Percentiles rank a stretch among this genome's conserved stretches.
Evolutionary conservation across 2,888 invertebrate genomes (phyloP).

Genomic region (Agriopis marginaria): DNA sequence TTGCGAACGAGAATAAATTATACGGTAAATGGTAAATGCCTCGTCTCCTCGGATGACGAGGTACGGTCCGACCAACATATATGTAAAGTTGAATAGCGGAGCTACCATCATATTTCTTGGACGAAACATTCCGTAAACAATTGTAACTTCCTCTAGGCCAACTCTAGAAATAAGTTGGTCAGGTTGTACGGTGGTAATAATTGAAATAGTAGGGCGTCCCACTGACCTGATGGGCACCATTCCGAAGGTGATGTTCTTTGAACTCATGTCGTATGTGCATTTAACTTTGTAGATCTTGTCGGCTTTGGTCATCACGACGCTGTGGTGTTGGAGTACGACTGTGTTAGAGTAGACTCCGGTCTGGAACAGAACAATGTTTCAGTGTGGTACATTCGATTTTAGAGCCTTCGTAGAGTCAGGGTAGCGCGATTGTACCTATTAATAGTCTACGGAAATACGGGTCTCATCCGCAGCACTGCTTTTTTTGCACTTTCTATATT

Average conservation of each 20-base stretch:
- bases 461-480: too few species aligned
- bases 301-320: slow-evolving; percentile 98
- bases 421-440: too few species aligned
- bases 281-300: slow-evolving; percentile 98
- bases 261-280: slow-evolving; percentile 98
- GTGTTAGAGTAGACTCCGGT: slow-evolving; percentile 97
- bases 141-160: background rate
- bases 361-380: slow-evolving; percentile 81
- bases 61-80: slow-evolving; percentile 16
- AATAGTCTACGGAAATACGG: too few species aligned
- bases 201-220: slow-evolving; percentile 42
- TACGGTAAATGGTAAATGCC: slow-evolving; percentile 52
- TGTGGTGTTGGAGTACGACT: slow-evolving; percentile 97
- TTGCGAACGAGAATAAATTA: slow-evolving; percentile 61
- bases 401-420: too few species aligned
- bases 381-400: background rate
- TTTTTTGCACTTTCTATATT: too few species aligned
- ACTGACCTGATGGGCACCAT: slow-evolving; percentile 97
- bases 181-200: slow-evolving; percentile 47
- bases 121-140: too few species aligned
- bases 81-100: background rate
- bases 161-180: background rate
- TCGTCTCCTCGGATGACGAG: slow-evolving; percentile 49
- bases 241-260: slow-evolving; percentile 98
- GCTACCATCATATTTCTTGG: slow-evolving; percentile 8